Base-by-base conservation (phyloP, 2,888 invertebrate genomes). In the Melanophora roralis region DNA sequence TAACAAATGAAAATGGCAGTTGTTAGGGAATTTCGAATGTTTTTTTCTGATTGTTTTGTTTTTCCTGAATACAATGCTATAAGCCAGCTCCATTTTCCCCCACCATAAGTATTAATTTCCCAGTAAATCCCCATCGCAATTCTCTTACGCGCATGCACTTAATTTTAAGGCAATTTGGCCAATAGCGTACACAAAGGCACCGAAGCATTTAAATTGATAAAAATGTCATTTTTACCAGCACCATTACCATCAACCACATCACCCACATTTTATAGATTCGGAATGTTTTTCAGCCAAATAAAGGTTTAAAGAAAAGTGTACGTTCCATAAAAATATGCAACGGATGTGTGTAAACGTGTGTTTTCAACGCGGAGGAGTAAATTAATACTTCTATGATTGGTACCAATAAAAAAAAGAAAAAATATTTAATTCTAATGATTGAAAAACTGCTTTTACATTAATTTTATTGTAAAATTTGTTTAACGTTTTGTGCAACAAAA, bases 1-100 rank as follows among this genome's bases (percentile, higher is more conserved):
- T 67, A 80, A 82, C 81, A 83, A 83, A 78, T 81, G 76, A 81
- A 83, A 83, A 83, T 82, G 82, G 82, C 78, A 78, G 81, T 81
- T 76, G 81, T 78, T 78, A 75, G 78, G 78, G 78, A 81, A 81
- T 78, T 78, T 27, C 74, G 19, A 9, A 45, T 57, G 40, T 45
- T 45, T 32, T 43, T 27, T 16, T 60, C 11, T 60, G 49, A 23
- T 43, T 53, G 45, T 59, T 73, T 74, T 65, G 51, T 59, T 51
- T 59, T 60, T 49, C 67, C 81, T n/a, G n/a, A 64, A 43, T 6
- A 27, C 27, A 27, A 27, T 27, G 6, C 4, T 27, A 6, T 27
- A 5, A 27, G 27, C 27, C 14, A 21, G 19, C 49, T 27, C 6
- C 27, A 3, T 27, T 27, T 27, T 27, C 27, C 27, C 5, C 34